phyloP scores from a whole-genome alignment of 2,797 vertebrate genomes.

The Chanos chanos region DNA sequence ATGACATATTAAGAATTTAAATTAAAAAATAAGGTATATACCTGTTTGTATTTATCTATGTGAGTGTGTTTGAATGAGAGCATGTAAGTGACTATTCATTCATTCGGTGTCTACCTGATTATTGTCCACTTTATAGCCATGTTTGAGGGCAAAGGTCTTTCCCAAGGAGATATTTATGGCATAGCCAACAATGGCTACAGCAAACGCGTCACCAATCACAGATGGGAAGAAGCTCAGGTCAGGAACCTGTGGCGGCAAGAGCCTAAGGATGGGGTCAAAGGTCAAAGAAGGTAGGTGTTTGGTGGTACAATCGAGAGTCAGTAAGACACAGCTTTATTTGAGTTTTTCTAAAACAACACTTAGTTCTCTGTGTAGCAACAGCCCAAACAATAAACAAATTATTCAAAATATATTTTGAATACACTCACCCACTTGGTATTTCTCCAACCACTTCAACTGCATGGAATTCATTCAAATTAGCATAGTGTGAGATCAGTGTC shows the following conservation, averaged over 20 bases:
- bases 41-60: background rate
- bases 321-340: too few relatives aligned
- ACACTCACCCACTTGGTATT: conserved; percentile 85
- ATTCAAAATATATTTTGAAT: background rate
- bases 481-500: conserved; percentile 78
- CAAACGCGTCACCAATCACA: conserved; percentile 81
- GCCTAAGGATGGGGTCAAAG: too few relatives aligned
- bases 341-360: too few relatives aligned
- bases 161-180: conserved; percentile 90
- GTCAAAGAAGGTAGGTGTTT: too few relatives aligned
- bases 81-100: background rate
- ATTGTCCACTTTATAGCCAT: conserved; percentile 91
- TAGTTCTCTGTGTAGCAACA: background rate
- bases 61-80: background rate
- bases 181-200: conserved; percentile 86
- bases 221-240: conserved; percentile 60
- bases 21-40: background rate
- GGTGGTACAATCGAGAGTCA: too few relatives aligned
- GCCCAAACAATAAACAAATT: background rate
- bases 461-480: conserved; percentile 60
- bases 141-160: conserved; percentile 89
- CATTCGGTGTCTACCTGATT: conserved; percentile 78
- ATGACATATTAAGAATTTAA: background rate
- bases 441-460: conserved; percentile 78
- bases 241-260: conserved; percentile 74